Conservation (phyloP, 2,888 invertebrate species). For the Tenthredo notha region DNA sequence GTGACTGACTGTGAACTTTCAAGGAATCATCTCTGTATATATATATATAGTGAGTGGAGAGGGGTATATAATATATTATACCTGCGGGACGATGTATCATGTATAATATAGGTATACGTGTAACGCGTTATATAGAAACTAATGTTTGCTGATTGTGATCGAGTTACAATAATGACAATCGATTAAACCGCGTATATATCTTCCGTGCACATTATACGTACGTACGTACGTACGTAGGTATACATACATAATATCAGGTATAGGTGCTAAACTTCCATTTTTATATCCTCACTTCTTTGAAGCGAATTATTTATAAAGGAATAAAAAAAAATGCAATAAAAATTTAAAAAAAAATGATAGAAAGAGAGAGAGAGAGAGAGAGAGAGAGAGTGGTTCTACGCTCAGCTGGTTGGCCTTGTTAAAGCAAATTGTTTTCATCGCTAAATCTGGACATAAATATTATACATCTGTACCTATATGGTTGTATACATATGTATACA, state of each 20-base stretch:
- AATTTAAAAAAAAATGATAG: conserved; percentile 24
- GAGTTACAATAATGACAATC: neutral
- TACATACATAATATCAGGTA: neutral
- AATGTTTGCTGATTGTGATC: neutral
- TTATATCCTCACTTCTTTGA: neutral
- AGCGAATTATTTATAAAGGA: neutral
- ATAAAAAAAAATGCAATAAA: neutral
- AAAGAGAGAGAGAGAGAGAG: conserved; percentile 41
- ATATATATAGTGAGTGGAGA: neutral
- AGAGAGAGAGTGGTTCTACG: conserved; percentile 22
- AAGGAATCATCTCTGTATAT: too few species aligned
- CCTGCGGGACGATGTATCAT: neutral
- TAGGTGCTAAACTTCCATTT: neutral
- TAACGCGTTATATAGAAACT: neutral
- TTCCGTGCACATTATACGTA: neutral
- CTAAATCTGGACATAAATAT: conserved; percentile 20
- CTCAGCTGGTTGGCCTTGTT: conserved; percentile 41
- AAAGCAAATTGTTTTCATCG: conserved; percentile 39
- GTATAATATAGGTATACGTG: neutral
- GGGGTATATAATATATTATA: neutral
- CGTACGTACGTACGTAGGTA: neutral
- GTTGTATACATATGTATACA: neutral
- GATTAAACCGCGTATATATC: neutral
- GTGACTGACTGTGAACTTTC: too few species aligned
- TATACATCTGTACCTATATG: neutral